Evolutionary conservation across 1,140 invertebrate genomes (phyloP), one percentile per base, ranked within the genome.

Genomic region (Ips typographus): DNA sequence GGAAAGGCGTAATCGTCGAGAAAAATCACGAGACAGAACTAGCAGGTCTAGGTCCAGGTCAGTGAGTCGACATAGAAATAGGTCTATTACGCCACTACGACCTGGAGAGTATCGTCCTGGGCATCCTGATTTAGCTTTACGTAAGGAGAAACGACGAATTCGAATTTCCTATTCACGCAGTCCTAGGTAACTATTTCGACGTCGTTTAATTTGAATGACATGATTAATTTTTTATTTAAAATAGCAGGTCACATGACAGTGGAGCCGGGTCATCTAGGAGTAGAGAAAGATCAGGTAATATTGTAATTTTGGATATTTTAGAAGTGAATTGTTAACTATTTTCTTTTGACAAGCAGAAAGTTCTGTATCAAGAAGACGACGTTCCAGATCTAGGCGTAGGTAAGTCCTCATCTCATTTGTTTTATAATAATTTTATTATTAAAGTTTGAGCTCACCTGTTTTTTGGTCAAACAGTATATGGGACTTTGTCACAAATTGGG

Each of bases 91-190:
- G 4, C 65, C 65, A n/a, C 44, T 67, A 37, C 55, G 56, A 60
- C 65, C 65, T 41, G 65, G 65, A 47, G 65, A 67, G 59, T 67
- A 67, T 59, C 55, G 65, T 2, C 65, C 65, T 8, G 57, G 57
- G 3, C 65, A 67, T 67, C 65, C 65, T 1, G 65, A 67, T 60
- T 51, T 67, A 8, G 63, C 63, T 65, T 49, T 49, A 22, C 22
- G 6, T 49, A 22, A 8, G 7, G 44, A 49, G 44, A 22, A 49
- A 49, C 38, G 53, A 42, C 58, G 39, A 40, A 39, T 5, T 1
- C 37, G 40, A 43, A 60, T 37, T 37, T 59, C 65, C 3, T 22
- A 42, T 36, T 22, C 7, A 4, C 42, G 51, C 41, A 65, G 63
- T 56, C 4, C 36, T 8, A 65, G 63, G 49, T 49, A 49, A 49